Evolutionary conservation across 2,797 vertebrate genomes (phyloP).

Genomic region (Taeniopygia guttata): DNA sequence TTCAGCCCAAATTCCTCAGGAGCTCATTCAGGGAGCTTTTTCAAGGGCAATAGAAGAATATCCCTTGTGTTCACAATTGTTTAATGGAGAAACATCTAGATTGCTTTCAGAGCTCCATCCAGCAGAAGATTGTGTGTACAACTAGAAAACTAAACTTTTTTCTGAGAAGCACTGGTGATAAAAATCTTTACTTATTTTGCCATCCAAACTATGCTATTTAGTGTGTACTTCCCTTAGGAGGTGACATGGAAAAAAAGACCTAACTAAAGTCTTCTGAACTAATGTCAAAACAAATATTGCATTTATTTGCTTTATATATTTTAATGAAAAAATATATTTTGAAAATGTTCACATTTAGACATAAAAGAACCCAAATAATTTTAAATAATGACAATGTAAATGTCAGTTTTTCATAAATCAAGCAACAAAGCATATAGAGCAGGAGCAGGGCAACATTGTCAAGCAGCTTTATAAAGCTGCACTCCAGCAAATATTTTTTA

Average conservation of each 20-base stretch:
- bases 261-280: slow-evolving; percentile 44
- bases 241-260: not conserved
- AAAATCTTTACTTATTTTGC: slow-evolving; percentile 29
- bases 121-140: not conserved
- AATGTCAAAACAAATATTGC: slow-evolving; percentile 25
- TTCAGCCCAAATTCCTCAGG: not conserved
- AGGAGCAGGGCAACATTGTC: not conserved
- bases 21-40: not conserved
- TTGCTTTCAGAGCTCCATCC: slow-evolving; percentile 12
- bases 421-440: not conserved
- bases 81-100: slow-evolving; percentile 7
- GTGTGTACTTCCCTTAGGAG: not conserved
- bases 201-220: not conserved
- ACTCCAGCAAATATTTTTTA: not conserved
- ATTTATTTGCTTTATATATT: slow-evolving; percentile 14
- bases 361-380: slow-evolving; percentile 13
- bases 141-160: not conserved
- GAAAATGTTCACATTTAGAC: not conserved
- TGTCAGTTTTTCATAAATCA: not conserved
- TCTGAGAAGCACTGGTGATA: not conserved
- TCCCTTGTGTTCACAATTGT: not conserved
- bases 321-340: not conserved
- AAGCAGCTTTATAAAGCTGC: not conserved
- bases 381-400: slow-evolving; percentile 21
- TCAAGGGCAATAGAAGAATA: not conserved